A percentile compares a stretch with the other conserved stretches of the same genome.
Evolutionary conservation across 2,797 vertebrate genomes (phyloP).

Genomic region (Lemur catta): DNA sequence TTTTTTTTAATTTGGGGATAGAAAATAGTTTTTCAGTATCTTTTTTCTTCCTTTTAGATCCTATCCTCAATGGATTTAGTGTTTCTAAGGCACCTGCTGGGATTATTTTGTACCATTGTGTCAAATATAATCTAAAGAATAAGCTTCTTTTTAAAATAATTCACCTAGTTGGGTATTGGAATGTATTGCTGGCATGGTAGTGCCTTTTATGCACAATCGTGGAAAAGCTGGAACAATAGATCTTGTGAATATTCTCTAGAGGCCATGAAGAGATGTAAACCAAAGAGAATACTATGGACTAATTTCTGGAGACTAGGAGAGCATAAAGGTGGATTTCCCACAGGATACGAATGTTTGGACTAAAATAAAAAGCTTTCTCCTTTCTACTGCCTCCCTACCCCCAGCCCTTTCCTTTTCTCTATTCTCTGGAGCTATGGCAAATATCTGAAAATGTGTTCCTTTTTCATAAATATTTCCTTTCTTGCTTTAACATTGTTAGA

Average conservation of each 20-base stretch:
- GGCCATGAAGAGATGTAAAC: neutral
- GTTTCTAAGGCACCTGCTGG: conserved; percentile 45
- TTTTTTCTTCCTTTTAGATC: conserved; percentile 44
- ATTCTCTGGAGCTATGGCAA: neutral
- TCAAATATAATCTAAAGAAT: conserved; percentile 59
- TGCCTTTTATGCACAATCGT: neutral
- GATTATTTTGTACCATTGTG: conserved; percentile 64
- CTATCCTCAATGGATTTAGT: conserved; percentile 54
- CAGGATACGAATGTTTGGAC: neutral
- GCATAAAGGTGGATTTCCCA: neutral
- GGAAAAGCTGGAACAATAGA: neutral
- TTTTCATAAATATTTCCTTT: conserved; percentile 17
- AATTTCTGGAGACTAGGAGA: neutral
- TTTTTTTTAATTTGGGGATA: neutral
- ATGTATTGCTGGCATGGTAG: neutral
- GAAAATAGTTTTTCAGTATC: conserved; percentile 46
- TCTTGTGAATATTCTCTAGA: neutral
- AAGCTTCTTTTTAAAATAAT: conserved; percentile 54
- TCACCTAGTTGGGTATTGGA: neutral
- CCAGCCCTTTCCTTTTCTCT: neutral
- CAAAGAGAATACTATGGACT: neutral
- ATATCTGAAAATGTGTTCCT: conserved; percentile 19
- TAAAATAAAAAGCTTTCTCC: neutral
- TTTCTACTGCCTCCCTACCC: neutral
- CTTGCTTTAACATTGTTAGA: conserved; percentile 9